Conservation (phyloP, 2,797 vertebrate species). For the Yasuhikotakia modesta region DNA sequence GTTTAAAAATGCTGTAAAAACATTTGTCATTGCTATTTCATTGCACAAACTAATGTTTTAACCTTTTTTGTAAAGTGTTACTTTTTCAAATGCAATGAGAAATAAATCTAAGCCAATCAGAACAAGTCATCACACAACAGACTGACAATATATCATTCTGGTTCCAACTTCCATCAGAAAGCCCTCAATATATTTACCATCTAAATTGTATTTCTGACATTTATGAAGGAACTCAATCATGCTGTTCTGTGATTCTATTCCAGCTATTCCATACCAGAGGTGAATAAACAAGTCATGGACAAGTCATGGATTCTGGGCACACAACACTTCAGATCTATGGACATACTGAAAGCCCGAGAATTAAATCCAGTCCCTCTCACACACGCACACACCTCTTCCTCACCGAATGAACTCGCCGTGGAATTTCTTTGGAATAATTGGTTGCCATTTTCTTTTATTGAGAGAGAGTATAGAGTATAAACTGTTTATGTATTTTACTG, state of each 20-base stretch:
- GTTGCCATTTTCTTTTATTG: slow-evolving; percentile 62
- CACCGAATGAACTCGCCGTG: slow-evolving; percentile 9
- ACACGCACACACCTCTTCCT: slow-evolving; percentile 30
- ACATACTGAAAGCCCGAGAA: slow-evolving; percentile 77
- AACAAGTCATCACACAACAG: slow-evolving; percentile 18
- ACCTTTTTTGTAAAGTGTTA: neutral
- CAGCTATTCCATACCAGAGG: slow-evolving; percentile 22
- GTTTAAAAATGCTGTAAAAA: neutral
- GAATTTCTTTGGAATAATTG: slow-evolving; percentile 65
- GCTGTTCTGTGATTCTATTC: slow-evolving; percentile 6
- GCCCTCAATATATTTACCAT: slow-evolving; percentile 25
- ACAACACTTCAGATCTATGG: slow-evolving; percentile 77
- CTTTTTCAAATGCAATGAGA: neutral
- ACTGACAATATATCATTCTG: slow-evolving; percentile 18
- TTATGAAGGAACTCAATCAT: slow-evolving; percentile 5
- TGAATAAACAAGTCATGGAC: slow-evolving; percentile 30
- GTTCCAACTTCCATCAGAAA: slow-evolving; percentile 4
- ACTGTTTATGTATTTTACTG: slow-evolving; percentile 73
- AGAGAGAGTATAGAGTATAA: slow-evolving; percentile 66
- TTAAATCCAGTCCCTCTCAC: slow-evolving; percentile 66
- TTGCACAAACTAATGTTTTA: neutral
- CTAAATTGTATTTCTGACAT: slow-evolving; percentile 20
- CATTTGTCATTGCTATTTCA: neutral
- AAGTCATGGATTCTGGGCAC: slow-evolving; percentile 64
- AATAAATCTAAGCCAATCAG: slow-evolving; percentile 43